phyloP scores from a whole-genome alignment of 2,797 vertebrate species.

The Heteromormyrus szaboi region DNA sequence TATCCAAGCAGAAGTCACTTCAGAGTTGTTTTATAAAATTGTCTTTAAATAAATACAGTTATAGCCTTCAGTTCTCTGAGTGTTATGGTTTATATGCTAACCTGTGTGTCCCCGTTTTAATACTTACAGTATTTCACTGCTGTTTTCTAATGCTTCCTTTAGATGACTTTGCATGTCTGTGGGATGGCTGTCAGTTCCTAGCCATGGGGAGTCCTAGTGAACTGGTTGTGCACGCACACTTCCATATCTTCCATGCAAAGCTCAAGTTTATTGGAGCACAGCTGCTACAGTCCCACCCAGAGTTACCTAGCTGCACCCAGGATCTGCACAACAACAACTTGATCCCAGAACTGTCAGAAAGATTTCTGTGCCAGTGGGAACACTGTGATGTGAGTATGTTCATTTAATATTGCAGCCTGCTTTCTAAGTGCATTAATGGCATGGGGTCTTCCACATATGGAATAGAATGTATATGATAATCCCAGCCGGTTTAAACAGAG shows the following conservation, averaged over 20 bases:
- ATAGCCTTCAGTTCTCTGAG: neutral
- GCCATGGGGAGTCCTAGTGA: conserved; percentile 55
- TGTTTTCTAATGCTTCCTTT: neutral
- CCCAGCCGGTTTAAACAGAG: neutral
- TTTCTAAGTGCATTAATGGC: neutral
- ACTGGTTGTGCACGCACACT: conserved; percentile 56
- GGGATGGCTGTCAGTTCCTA: conserved; percentile 64
- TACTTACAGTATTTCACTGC: neutral
- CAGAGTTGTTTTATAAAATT: neutral
- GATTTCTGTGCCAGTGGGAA: conserved; percentile 65
- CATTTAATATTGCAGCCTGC: neutral
- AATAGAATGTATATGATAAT: neutral
- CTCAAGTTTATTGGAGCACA: conserved; percentile 58
- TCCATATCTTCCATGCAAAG: conserved; percentile 66
- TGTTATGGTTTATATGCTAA: neutral
- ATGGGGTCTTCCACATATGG: neutral
- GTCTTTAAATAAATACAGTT: neutral
- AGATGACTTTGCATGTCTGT: conserved; percentile 61
- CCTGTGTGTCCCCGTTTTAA: neutral
- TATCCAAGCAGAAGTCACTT: neutral
- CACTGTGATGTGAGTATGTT: conserved; percentile 61
- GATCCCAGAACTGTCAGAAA: conserved; percentile 52
- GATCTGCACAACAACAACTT: conserved; percentile 58
- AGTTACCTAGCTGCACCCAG: conserved; percentile 59
- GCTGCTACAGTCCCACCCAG: conserved; percentile 47